These are phyloP conservation scores for Sinocyclocheilus grahami DNA, from an alignment of 2,113 vertebrate genomes.

Conservation along the genomic window DNA sequence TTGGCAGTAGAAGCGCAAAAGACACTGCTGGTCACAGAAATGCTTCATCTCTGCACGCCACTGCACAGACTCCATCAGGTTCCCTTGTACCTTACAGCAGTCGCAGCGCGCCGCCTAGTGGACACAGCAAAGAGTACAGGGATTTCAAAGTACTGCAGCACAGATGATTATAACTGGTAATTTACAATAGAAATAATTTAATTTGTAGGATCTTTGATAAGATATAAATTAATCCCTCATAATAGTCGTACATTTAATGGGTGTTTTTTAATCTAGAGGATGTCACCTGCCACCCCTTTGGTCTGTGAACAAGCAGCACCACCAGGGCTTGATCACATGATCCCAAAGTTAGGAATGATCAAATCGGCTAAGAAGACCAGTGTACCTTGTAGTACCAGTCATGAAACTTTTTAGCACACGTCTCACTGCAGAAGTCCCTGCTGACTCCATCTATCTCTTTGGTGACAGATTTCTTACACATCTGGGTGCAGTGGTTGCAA, in stretches of 20 bases:
- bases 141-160: neutral
- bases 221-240: neutral
- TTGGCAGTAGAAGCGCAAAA: conserved; percentile 93
- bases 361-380: neutral
- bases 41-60: conserved; percentile 95
- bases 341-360: neutral
- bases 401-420: conserved; percentile 92
- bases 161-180: neutral
- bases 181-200: neutral
- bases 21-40: conserved; percentile 95
- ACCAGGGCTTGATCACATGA: neutral
- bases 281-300: neutral
- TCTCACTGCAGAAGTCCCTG: conserved; percentile 94
- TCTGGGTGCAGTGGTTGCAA: conserved; percentile 97
- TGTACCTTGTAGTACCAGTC: conserved; percentile 97
- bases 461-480: conserved; percentile 91
- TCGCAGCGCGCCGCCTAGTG: conserved; percentile 93
- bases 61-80: conserved; percentile 91
- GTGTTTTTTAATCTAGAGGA: neutral
- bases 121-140: conserved; percentile 28
- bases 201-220: neutral
- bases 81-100: conserved; percentile 96
- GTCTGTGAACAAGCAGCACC: neutral
- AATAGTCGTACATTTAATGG: neutral
- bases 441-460: conserved; percentile 88